Conservation (phyloP, 2,797 vertebrate genomes). For the Euthynnus affinis region DNA sequence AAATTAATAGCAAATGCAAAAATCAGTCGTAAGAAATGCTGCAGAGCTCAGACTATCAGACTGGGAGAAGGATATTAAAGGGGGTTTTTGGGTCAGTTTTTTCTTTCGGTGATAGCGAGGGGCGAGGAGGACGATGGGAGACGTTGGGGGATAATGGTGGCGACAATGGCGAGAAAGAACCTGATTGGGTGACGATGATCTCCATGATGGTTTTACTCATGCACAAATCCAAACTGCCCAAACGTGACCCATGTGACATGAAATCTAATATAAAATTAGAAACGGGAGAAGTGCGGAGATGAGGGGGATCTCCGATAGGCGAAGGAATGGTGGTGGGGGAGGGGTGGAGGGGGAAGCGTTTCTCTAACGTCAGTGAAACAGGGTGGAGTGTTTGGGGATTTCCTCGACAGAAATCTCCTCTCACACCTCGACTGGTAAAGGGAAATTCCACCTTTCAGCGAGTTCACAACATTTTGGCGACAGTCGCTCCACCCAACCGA, state of each 20-base stretch:
- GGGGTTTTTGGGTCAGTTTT: conserved; percentile 5
- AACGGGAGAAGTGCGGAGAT: not conserved
- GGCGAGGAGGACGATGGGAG: not conserved
- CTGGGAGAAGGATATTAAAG: not conserved
- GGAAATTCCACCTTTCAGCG: conserved; percentile 29
- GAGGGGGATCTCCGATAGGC: conserved; percentile 13
- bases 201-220: not conserved
- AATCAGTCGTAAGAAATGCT: conserved; percentile 26
- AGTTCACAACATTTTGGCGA: not conserved
- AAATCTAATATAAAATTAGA: not conserved
- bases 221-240: not conserved
- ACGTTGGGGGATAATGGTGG: not conserved
- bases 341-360: not conserved
- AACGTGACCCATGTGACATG: not conserved
- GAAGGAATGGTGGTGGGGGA: too few relatives aligned
- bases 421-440: conserved; percentile 18
- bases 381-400: conserved; percentile 42
- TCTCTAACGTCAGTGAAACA: not conserved
- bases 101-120: not conserved
- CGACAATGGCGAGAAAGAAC: not conserved
- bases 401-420: conserved; percentile 8
- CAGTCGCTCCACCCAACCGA: not conserved
- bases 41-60: conserved; percentile 1
- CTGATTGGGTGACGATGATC: too few relatives aligned
- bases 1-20: conserved; percentile 50